phyloP scores from a whole-genome alignment of 2,113 vertebrate genomes.

The Microcebus murinus region DNA sequence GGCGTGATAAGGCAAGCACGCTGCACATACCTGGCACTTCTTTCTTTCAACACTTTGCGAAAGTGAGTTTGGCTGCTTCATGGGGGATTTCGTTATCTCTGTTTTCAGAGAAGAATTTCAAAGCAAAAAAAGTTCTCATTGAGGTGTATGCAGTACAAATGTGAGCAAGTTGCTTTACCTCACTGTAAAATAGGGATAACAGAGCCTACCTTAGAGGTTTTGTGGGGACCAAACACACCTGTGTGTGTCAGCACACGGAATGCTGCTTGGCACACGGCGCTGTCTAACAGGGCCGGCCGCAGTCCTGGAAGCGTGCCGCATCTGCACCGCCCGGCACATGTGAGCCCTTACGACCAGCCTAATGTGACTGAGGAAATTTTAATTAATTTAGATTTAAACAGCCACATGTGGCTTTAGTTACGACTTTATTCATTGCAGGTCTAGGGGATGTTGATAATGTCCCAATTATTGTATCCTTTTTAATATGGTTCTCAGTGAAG shows the following conservation, averaged over 20 bases:
- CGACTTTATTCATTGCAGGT: not conserved
- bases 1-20: conserved; percentile 66
- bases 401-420: not conserved
- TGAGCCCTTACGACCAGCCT: not conserved
- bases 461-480: not conserved
- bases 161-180: not conserved
- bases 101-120: conserved; percentile 72
- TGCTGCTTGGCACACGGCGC: accelerated
- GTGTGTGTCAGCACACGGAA: not conserved
- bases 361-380: not conserved
- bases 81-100: conserved; percentile 57
- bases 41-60: conserved; percentile 74
- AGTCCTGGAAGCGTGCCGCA: accelerated
- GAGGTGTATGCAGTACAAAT: conserved; percentile 12
- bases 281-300: not conserved
- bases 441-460: not conserved
- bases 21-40: conserved; percentile 80
- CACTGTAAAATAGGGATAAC: not conserved
- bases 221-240: not conserved
- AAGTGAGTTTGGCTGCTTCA: conserved; percentile 23
- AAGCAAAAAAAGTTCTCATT: conserved; percentile 29
- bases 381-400: not conserved
- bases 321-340: accelerated
- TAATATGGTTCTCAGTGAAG: not conserved
- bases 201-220: not conserved